A percentile compares a stretch with the other conserved stretches of the same genome.
phyloP scores from a whole-genome alignment of 2,888 invertebrate genomes.

The Dryobotodes eremita region DNA sequence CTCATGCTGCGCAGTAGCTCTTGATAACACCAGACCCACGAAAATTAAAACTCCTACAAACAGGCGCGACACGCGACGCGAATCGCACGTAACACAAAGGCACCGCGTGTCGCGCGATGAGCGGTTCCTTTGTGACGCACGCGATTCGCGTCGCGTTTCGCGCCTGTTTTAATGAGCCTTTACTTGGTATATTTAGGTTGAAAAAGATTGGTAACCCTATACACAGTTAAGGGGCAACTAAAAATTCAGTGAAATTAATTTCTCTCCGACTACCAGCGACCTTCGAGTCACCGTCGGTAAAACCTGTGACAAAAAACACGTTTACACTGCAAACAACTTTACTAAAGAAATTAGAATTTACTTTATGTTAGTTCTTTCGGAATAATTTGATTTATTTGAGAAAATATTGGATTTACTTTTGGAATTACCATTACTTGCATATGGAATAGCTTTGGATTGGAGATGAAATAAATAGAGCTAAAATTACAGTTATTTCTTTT shows the following conservation, averaged over 20 bases:
- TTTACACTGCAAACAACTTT: conserved; percentile 55
- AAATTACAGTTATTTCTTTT: not conserved
- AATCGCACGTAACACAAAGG: no score
- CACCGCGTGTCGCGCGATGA: no score
- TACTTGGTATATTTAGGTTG: not conserved
- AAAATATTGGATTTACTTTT: conserved; percentile 40
- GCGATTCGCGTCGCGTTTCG: no score
- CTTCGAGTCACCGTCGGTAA: conserved; percentile 38
- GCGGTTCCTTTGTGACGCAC: no score
- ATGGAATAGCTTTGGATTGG: conserved; percentile 3
- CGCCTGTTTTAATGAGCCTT: no score
- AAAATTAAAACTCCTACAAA: not conserved
- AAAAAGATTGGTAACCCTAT: conserved; percentile 18
- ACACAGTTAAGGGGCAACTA: conserved; percentile 18
- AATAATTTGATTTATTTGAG: conserved; percentile 47
- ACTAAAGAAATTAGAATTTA: conserved; percentile 58
- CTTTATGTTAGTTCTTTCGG: conserved; percentile 40
- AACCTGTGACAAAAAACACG: conserved; percentile 57
- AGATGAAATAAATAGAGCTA: not conserved
- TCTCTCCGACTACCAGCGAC: conserved; percentile 37
- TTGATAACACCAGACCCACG: not conserved
- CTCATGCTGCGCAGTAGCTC: not conserved
- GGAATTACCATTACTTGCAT: conserved; percentile 17
- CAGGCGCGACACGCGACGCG: no score
- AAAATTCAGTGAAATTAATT: conserved; percentile 53